Percentiles rank a stretch among this genome's conserved stretches.
These are phyloP conservation scores for Porites australiensis DNA, from an alignment of 64 coral and sea anemone genomes.

Conservation along the genomic window DNA sequence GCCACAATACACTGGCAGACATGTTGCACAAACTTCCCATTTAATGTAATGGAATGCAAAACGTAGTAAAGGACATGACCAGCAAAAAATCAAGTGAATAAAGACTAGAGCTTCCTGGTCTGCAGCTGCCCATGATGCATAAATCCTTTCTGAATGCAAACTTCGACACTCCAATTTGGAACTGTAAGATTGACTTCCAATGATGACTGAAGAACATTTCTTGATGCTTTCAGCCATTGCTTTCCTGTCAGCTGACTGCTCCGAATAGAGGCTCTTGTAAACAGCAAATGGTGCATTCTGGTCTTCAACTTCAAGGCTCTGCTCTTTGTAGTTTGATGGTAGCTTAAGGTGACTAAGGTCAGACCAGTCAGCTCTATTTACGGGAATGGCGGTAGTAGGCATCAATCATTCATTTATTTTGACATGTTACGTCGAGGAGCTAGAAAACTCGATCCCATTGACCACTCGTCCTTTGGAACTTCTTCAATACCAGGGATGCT, in stretches of 20 bases:
- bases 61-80: constrained; percentile 11
- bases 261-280: constrained; percentile 32
- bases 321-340: background rate
- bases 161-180: background rate
- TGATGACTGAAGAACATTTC: too few relatives aligned
- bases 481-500: constrained; percentile 56
- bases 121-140: constrained; percentile 36
- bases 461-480: constrained; percentile 52
- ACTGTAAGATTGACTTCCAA: too few relatives aligned
- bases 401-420: too few relatives aligned
- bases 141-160: constrained; percentile 3
- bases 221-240: background rate
- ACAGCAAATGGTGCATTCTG: background rate
- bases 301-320: constrained; percentile 16
- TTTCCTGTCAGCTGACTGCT: background rate
- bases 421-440: background rate
- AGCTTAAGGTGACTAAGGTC: background rate
- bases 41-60: too few relatives aligned
- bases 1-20: constrained; percentile 7
- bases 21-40: constrained; percentile 17
- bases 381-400: background rate
- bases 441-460: background rate
- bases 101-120: too few relatives aligned
- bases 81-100: background rate
- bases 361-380: background rate